Evolutionary conservation across 2,113 vertebrate species (phyloP), one percentile per base, ranked within the genome.

Genomic region (Dolichotis patagonum): DNA sequence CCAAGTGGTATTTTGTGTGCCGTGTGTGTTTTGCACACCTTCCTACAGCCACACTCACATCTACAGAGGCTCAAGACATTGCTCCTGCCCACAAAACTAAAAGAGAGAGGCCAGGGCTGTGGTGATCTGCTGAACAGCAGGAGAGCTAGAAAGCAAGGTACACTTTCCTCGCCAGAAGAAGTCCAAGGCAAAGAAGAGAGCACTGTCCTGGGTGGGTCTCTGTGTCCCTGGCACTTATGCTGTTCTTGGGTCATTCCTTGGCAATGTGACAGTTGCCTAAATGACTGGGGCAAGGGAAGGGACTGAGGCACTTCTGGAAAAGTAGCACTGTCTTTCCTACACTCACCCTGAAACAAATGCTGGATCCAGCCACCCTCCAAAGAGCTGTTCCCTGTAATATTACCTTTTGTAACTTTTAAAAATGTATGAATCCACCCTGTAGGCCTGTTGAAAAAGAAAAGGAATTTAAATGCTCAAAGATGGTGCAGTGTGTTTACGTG

Each of bases 381-480:
- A 65, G 86, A 83, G 7, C 67, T 77, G 22, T 49, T 19, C 43
- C 63, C 54, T 90, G 87, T 46, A 35, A 96, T 94, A 82, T 38
- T 56, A 49, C 35, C 67, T 91, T 91, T 62, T 49, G 30, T 46
- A 52, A 20, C 41, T 80, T 38, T 78, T 69, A 87, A 85, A 26
- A 65, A 43, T n/a, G 5, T 38, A 3, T 24, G 26, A 96, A 69
- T n/a, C 54, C 84, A 85, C 46, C 8, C 71, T 35, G 46, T 41
- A 20, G 80, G 73, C 78, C 38, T 41, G 84, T 80, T 94, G 85
- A 63, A 77, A 85, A 94, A 58, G 52, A 60, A 91, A 88, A 77
- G 41, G 32, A 96, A 93, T 91, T 88, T 82, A 46, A 91, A 96
- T 83, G n/a, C n/a, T 49, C 22, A 69, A 93, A 80, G 91, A 91